Evolutionary conservation across 2,113 vertebrate species (phyloP), one percentile per base, ranked within the genome.

Genomic region (Amphiprion ocellaris): DNA sequence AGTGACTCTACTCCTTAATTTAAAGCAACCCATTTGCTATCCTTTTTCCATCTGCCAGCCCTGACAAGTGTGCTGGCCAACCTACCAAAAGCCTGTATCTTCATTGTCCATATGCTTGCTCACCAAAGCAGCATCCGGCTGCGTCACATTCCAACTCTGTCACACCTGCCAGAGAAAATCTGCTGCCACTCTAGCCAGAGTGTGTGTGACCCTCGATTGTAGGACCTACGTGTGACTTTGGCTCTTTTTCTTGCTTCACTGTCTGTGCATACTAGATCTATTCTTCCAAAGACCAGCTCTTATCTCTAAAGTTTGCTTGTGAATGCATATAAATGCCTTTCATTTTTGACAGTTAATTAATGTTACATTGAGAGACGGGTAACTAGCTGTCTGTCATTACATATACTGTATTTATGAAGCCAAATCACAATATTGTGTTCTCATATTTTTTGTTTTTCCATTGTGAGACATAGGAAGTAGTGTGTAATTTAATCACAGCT

Each of bases 101-200:
- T 81, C 0, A 63, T 28, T 81, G 52, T 69, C 17, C 21, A 39
- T 26, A 61, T 68, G 56, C 56, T 74, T 66, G 37, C 56, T 61
- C 39, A 49, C 55, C 21, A 67, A 50, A 53, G 54, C 46, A 58
- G 33, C 50, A 74, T 74, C 64, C 66, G 64, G 58, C 64, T 81
- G 52, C 24, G 44, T 69, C 70, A 74, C 64, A 81, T 81, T 68
- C 52, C 66, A n/a, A 14, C 71, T 74, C 39, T 16, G 58, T 74
- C 64, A 49, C 70, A 81, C 59, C 64, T 74, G 70, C 64, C 50
- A 74, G 30, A 68, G 71, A 26, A 16, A 67, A 63, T 53, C 49
- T 69, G 66, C 49, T 49, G 59, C 50, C 52, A 23, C 24, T 53
- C 14, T 5, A 19, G 28, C 30, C 16, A 12, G 28, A 37, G 61